Evolutionary conservation across 1,140 invertebrate genomes (phyloP), one percentile per base, ranked within the genome.

Genomic region (Pemphigus obesinymphae): DNA sequence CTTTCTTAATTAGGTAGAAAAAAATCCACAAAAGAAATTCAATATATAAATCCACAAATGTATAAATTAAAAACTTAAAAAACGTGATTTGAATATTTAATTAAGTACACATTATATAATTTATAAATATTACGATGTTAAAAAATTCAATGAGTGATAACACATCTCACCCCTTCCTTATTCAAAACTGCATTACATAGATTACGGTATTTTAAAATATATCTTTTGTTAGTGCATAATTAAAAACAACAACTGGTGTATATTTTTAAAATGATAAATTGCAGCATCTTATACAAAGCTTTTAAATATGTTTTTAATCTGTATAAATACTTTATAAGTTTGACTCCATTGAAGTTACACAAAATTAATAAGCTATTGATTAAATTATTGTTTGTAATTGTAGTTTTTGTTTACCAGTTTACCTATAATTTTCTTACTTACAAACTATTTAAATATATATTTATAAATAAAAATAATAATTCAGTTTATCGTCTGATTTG

Each of bases 281-380:
- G n/a, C n/a, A n/a, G n/a, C n/a, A n/a, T n/a, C n/a, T n/a, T n/a
- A n/a, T n/a, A 17, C 29, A 61, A 61, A 61, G 58, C 29, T 31
- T 61, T 61, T 61, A 31, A 61, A 15, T 13, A 26, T 17, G 5
- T 61, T 61, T n/a, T 61, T 29, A 20, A 58, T 58, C 23, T 58
- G 26, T 3, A 15, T 61, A n/a, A n/a, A 29, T 66, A 37, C 20
- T 66, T 34, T 34, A n/a, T 66, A 66, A 31, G 58, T 61, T 61
- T 61, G 31, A 20, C 10, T 66, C 34, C 20, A 66, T n/a, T 37
- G 20, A 66, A 66, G 20, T 66, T n/a, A 10, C 37, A 40, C 20
- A 37, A 66, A 66, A 37, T 66, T n/a, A 66, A 34, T 6, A 37
- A 68, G 20, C 29, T 68, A 68, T 68, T 68, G 63, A 68, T 68